phyloP scores from a whole-genome alignment of 2,113 vertebrate genomes.

The Theropithecus gelada region DNA sequence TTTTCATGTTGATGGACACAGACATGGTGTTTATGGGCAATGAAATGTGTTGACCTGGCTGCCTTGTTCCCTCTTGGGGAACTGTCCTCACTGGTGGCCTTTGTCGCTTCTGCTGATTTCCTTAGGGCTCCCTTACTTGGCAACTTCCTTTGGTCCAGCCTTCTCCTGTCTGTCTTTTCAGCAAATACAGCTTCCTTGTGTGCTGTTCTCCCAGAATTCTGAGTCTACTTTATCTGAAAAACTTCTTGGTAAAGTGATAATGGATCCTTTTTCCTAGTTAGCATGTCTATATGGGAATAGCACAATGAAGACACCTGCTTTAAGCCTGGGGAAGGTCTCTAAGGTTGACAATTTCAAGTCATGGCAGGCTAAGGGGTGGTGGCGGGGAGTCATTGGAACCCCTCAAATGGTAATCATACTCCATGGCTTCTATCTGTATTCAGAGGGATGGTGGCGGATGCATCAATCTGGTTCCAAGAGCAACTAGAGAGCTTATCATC shows the following conservation, averaged over 20 bases:
- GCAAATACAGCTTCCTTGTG: not conserved
- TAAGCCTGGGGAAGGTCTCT: not conserved
- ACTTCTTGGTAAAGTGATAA: not conserved
- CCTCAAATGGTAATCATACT: not conserved
- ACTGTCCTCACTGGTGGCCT: not conserved
- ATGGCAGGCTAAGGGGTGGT: not conserved
- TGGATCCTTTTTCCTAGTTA: not conserved
- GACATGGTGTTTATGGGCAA: not conserved
- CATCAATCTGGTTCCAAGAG: not conserved
- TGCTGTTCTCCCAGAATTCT: not conserved
- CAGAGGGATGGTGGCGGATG: not conserved
- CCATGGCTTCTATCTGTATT: not conserved
- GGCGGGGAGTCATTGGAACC: not conserved
- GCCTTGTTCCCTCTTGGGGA: not conserved
- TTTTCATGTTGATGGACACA: not conserved
- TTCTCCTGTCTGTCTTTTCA: not conserved
- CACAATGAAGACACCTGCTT: not conserved
- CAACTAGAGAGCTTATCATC: not conserved
- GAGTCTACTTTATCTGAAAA: not conserved
- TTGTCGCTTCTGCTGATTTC: not conserved
- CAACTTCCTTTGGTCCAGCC: not conserved
- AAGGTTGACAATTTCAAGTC: not conserved
- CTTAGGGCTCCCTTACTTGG: not conserved
- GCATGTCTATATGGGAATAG: not conserved
- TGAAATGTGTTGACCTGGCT: not conserved